Percentiles rank a stretch among this genome's conserved stretches.
These are phyloP conservation scores for Manduca sexta DNA, from an alignment of 1,140 invertebrate species.

Conservation along the genomic window DNA sequence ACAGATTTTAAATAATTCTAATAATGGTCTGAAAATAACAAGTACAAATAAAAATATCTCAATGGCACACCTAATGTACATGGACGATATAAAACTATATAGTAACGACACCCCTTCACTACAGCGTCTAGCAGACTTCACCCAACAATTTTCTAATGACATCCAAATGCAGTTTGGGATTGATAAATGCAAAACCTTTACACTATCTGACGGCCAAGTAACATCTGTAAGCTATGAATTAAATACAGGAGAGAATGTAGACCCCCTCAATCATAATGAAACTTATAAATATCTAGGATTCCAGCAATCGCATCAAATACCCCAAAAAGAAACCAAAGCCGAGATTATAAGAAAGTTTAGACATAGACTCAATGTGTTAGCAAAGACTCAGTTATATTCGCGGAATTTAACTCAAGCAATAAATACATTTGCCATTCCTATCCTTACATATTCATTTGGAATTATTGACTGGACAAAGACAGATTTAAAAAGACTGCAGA, in stretches of 20 bases:
- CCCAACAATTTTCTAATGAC: too few species aligned
- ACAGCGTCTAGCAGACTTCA: too few species aligned
- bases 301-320: too few species aligned
- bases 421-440: slow-evolving; percentile 14
- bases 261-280: not conserved
- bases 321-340: too few species aligned
- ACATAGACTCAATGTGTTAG: too few species aligned
- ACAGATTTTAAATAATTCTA: slow-evolving; percentile 1
- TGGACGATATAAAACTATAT: slow-evolving; percentile 10
- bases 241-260: slow-evolving; percentile 8
- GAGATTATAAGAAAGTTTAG: too few species aligned
- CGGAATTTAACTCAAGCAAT: slow-evolving; percentile 1
- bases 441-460: slow-evolving; percentile 14
- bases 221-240: slow-evolving; percentile 1
- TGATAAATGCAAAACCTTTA: slow-evolving; percentile 11
- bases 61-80: slow-evolving; percentile 5
- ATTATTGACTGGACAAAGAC: slow-evolving; percentile 11
- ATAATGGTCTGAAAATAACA: slow-evolving; percentile 2
- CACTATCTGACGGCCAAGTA: slow-evolving; percentile 2
- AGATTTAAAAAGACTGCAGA: slow-evolving; percentile 8
- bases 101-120: too few species aligned
- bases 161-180: too few species aligned
- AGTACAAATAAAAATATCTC: not conserved
- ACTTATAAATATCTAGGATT: too few species aligned
- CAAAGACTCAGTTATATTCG: too few species aligned